Conservation (phyloP, 2,797 vertebrate genomes). For the Sebastes alutus region DNA sequence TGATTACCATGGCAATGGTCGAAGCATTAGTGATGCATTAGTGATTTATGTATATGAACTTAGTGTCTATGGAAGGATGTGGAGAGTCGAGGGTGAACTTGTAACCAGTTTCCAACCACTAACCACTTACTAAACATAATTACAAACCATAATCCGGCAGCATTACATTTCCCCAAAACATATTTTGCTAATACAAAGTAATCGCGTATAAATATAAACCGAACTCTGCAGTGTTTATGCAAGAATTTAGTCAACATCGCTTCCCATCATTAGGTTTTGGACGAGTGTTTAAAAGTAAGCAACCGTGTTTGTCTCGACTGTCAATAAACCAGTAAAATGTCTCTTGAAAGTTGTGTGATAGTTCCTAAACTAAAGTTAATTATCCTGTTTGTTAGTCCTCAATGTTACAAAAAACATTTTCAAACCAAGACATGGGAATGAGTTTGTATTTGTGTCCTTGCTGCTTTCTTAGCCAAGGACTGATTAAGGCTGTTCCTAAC, state of each 20-base stretch:
- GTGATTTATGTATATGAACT: neutral
- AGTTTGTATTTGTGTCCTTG: constrained; percentile 45
- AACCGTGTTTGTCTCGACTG: neutral
- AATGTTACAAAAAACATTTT: constrained; percentile 12
- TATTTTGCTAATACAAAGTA: neutral
- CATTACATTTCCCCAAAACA: neutral
- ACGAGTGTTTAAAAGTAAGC: neutral
- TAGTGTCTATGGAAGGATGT: neutral
- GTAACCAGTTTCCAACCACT: neutral
- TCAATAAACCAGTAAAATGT: constrained; percentile 6
- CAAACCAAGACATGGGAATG: constrained; percentile 9
- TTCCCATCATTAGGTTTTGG: neutral
- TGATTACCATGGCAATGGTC: too few species aligned
- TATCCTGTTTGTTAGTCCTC: neutral
- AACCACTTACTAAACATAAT: neutral
- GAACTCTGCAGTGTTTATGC: neutral
- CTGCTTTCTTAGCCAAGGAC: constrained; percentile 30
- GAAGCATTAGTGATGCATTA: neutral
- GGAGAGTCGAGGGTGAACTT: neutral
- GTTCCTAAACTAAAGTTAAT: constrained; percentile 28
- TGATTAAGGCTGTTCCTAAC: constrained; percentile 45
- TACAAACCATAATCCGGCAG: neutral
- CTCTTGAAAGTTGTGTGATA: constrained; percentile 11
- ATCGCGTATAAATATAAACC: neutral
- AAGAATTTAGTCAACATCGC: neutral